phyloP scores from a whole-genome alignment of 2,113 vertebrate species.

The Girardinichthys multiradiatus region DNA sequence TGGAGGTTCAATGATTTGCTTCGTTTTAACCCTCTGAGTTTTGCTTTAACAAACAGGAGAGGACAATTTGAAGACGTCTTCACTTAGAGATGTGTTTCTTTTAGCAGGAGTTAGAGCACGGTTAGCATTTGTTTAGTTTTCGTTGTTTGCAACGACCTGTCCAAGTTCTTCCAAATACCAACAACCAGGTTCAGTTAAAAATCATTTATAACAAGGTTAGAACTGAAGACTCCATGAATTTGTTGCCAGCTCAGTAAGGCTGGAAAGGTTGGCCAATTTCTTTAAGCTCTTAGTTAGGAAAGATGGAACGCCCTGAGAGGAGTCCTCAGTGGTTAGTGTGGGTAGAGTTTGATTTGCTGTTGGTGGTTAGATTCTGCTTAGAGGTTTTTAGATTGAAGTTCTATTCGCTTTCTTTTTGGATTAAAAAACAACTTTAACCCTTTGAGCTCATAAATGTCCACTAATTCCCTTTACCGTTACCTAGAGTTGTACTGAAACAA shows the following conservation, averaged over 20 bases:
- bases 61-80: background rate
- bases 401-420: constrained; percentile 41
- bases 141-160: constrained; percentile 53
- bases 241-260: constrained; percentile 27
- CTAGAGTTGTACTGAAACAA: constrained; percentile 1
- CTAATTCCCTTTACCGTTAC: constrained; percentile 33
- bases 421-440: constrained; percentile 73
- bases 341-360: constrained; percentile 77
- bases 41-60: constrained; percentile 41
- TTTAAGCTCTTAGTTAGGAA: background rate
- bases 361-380: constrained; percentile 80
- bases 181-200: constrained; percentile 66
- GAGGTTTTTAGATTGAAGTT: constrained; percentile 26
- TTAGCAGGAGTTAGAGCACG: constrained; percentile 65
- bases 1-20: constrained; percentile 56
- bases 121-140: constrained; percentile 63
- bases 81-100: constrained; percentile 30
- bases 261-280: background rate
- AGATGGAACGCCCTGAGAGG: constrained; percentile 21
- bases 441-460: constrained; percentile 73
- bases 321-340: constrained; percentile 79
- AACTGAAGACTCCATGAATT: constrained; percentile 75
- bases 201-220: constrained; percentile 78
- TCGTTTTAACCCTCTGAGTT: constrained; percentile 89
- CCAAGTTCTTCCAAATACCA: constrained; percentile 71